A percentile compares a stretch with the other conserved stretches of the same genome.
Evolutionary conservation across 1,140 invertebrate genomes (phyloP).

Genomic region (Aphaenogaster rudis): DNA sequence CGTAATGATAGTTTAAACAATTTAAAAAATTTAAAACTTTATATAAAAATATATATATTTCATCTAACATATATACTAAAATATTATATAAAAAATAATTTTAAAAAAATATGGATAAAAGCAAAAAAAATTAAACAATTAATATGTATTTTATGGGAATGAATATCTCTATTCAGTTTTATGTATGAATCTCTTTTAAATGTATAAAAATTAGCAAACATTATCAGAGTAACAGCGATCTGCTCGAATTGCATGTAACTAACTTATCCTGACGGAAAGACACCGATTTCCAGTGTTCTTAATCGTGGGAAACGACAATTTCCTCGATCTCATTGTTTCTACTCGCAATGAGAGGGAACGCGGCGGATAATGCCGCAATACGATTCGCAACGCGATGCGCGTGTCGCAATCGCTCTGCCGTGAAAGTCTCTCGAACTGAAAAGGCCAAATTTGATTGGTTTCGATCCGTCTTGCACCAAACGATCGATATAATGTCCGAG

Average conservation of each 20-base stretch:
- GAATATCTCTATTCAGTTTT: background rate
- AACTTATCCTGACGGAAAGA: conserved; percentile 4
- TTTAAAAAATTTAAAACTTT: background rate
- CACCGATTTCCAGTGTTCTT: conserved; percentile 22
- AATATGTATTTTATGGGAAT: background rate
- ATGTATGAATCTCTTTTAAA: background rate
- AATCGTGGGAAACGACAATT: conserved; percentile 65
- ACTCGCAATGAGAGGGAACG: conserved; percentile 43
- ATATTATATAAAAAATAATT: background rate
- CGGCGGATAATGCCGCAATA: conserved; percentile 57
- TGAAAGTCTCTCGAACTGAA: conserved; percentile 55
- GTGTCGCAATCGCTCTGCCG: conserved; percentile 45
- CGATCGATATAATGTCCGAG: conserved; percentile 25
- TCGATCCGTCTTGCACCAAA: conserved; percentile 44
- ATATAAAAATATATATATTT: background rate
- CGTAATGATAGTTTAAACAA: background rate
- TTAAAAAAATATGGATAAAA: background rate
- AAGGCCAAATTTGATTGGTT: conserved; percentile 61
- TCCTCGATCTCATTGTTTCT: conserved; percentile 62
- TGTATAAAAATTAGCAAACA: conserved; percentile 16
- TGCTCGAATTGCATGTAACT: conserved; percentile 2
- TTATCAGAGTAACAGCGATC: background rate
- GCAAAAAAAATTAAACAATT: background rate
- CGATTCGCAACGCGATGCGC: conserved; percentile 50
- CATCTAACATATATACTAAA: background rate